These are phyloP conservation scores for Eledone cirrhosa DNA, from an alignment of 2,888 invertebrate species.

Conservation along the genomic window DNA sequence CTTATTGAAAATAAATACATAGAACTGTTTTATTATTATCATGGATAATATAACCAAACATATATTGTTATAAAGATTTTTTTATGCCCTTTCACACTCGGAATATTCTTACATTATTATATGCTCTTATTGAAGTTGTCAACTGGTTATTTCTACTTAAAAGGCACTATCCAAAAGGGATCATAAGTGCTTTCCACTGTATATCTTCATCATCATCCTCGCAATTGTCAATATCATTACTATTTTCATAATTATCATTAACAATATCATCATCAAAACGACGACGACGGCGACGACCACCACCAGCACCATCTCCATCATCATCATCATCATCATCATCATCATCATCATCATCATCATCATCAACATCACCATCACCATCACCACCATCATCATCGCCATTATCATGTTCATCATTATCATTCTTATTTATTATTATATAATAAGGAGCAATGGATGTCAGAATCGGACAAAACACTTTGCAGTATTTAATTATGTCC, in stretches of 20 bases:
- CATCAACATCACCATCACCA: slow-evolving; percentile 8
- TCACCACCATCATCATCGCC: not conserved
- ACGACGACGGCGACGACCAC: not conserved
- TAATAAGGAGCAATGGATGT: not conserved
- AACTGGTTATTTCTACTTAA: too few species aligned
- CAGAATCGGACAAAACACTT: too few species aligned
- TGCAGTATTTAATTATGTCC: too few species aligned
- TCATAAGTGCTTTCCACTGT: too few species aligned
- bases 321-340: slow-evolving; percentile 27
- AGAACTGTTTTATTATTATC: too few species aligned
- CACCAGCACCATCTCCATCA: slow-evolving; percentile 21
- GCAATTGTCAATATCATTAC: not conserved
- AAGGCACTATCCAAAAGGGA: too few species aligned
- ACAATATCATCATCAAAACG: not conserved
- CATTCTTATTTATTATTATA: not conserved
- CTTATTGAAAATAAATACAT: too few species aligned
- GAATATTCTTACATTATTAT: too few species aligned
- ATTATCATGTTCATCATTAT: not conserved
- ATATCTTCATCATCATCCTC: not conserved
- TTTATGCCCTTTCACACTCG: too few species aligned
- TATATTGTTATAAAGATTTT: too few species aligned
- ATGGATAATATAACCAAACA: too few species aligned
- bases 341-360: slow-evolving; percentile 33
- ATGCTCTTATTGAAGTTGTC: too few species aligned
- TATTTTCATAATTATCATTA: not conserved